These are phyloP conservation scores for Aurelia sp. DNA, from an alignment of 30 jellyfish, hydroid and myxozoan genomes.

Conservation along the genomic window DNA sequence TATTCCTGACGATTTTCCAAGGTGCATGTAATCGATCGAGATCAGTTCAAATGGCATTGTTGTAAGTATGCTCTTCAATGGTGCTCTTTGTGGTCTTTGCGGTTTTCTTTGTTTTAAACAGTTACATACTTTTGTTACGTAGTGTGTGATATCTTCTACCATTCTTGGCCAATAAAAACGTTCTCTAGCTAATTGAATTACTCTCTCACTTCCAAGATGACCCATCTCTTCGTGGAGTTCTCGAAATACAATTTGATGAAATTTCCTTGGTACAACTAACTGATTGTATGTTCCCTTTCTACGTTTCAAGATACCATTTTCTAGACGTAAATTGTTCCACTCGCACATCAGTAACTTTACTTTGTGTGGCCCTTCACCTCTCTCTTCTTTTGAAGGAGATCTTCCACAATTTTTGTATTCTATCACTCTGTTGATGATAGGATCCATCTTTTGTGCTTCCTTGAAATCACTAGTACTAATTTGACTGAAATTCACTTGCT, in stretches of 20 bases:
- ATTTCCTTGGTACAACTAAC: constrained; percentile 5
- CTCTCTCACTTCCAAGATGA: constrained; percentile 40
- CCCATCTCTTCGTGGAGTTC: constrained; percentile 33
- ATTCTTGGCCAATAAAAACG: too few relatives aligned
- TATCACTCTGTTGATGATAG: too few relatives aligned
- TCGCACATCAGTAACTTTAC: constrained; percentile 1
- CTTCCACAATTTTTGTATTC: too few relatives aligned
- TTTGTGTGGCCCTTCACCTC: not conserved
- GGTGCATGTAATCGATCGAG: too few relatives aligned
- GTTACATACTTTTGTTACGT: not conserved
- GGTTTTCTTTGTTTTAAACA: too few relatives aligned
- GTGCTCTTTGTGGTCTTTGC: too few relatives aligned
- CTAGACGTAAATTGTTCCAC: not conserved
- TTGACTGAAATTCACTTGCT: constrained; percentile 1
- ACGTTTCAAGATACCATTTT: not conserved
- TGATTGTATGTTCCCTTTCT: constrained; percentile 12
- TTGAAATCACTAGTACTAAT: not conserved
- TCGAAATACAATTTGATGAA: not conserved
- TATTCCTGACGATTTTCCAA: too few relatives aligned
- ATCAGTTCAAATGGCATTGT: too few relatives aligned
- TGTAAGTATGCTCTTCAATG: too few relatives aligned
- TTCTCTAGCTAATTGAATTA: constrained; percentile 20
- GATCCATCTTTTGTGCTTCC: not conserved
- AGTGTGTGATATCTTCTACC: not conserved
- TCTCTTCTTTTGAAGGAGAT: not conserved